Conservation (phyloP, 2,888 invertebrate genomes). For the Molanna angustata region DNA sequence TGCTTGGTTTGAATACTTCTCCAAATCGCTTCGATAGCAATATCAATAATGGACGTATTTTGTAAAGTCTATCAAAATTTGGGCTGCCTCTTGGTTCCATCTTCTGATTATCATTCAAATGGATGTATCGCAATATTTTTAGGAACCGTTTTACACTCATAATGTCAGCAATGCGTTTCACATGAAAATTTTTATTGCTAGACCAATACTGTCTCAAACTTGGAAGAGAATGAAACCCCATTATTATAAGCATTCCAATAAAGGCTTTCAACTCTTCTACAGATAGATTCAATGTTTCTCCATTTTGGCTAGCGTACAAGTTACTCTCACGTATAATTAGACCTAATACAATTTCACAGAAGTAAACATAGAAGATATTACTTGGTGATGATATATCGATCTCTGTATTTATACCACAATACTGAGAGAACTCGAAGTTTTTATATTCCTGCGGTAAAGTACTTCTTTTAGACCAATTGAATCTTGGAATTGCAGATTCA, state of each 20-base stretch:
- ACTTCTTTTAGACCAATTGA: neutral
- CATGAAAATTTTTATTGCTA: neutral
- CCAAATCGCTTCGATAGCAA: constrained; percentile 3
- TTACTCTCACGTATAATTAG: neutral
- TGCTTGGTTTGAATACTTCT: constrained; percentile 20
- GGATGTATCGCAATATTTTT: neutral
- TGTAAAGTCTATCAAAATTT: constrained; percentile 32
- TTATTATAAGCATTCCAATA: constrained; percentile 2
- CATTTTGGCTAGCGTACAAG: neutral
- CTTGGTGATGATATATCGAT: neutral
- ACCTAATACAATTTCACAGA: neutral
- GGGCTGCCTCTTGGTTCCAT: constrained; percentile 1
- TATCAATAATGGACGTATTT: constrained; percentile 31
- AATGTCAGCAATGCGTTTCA: neutral
- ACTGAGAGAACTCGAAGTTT: neutral
- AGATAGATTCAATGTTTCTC: neutral
- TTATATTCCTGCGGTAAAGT: neutral
- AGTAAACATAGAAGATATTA: neutral
- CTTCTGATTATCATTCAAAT: neutral
- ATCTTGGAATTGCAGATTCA: too few species aligned
- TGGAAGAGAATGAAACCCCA: constrained; percentile 1
- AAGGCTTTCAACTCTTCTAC: constrained; percentile 3
- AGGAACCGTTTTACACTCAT: constrained; percentile 1
- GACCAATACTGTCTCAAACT: constrained; percentile 1
- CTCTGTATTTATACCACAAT: neutral